Evolutionary conservation across 2,113 vertebrate species (phyloP).

Genomic region (Xyliphius kryptos): DNA sequence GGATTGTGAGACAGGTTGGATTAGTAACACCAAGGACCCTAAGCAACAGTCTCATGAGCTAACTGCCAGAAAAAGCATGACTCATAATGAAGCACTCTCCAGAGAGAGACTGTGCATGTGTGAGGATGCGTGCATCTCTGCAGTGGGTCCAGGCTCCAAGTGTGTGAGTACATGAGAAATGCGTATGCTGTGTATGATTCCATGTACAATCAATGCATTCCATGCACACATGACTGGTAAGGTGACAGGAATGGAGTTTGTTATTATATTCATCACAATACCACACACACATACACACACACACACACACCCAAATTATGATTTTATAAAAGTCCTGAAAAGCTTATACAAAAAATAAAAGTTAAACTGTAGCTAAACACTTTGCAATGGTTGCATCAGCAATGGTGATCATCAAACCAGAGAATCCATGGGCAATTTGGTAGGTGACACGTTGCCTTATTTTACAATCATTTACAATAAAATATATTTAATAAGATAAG

Average conservation of each 20-base stretch:
- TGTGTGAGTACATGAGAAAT: constrained; percentile 1
- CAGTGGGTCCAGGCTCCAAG: constrained; percentile 4
- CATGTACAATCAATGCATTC: background rate
- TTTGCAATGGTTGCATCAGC: too few species aligned
- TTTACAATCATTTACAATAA: too few species aligned
- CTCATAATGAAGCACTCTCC: constrained; percentile 20
- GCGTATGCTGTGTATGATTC: constrained; percentile 5
- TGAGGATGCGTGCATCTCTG: background rate
- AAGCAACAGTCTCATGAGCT: constrained; percentile 8
- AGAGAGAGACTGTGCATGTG: constrained; percentile 1
- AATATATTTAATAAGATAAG: too few species aligned
- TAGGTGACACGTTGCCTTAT: too few species aligned
- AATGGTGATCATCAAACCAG: background rate
- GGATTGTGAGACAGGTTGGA: constrained; percentile 11
- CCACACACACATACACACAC: background rate
- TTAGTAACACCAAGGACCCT: constrained; percentile 12
- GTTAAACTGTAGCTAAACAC: too few species aligned
- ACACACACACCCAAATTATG: too few species aligned
- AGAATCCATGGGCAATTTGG: background rate
- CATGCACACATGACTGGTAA: background rate
- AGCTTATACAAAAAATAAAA: background rate
- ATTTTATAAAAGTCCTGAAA: background rate
- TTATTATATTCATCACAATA: background rate
- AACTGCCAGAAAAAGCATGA: constrained; percentile 19
- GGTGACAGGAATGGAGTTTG: background rate